A percentile compares a stretch with the other conserved stretches of the same genome.
phyloP scores from a whole-genome alignment of 2,797 vertebrate genomes.

The Tenualosa ilisha region DNA sequence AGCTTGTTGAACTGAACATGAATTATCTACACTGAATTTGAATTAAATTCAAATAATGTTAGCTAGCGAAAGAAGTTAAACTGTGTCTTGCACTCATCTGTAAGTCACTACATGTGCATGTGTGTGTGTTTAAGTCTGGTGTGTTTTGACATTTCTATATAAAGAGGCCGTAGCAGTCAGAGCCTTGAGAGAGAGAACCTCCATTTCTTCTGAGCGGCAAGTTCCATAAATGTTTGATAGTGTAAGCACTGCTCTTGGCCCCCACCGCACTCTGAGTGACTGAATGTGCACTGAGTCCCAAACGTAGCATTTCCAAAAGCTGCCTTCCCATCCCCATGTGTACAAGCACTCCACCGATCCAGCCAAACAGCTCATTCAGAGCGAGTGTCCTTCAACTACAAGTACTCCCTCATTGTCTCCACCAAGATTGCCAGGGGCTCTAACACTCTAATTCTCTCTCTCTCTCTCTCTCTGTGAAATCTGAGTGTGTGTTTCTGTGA shows the following conservation, averaged over 20 bases:
- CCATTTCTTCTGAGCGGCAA: background rate
- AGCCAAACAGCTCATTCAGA: background rate
- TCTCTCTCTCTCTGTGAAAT: too few relatives aligned
- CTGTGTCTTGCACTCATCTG: too few relatives aligned
- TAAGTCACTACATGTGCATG: constrained; percentile 18
- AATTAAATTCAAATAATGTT: too few relatives aligned
- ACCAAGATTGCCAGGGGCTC: too few relatives aligned
- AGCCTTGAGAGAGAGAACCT: background rate
- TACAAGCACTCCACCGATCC: background rate
- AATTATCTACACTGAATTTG: too few relatives aligned
- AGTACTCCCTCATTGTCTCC: background rate
- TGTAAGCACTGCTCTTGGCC: background rate
- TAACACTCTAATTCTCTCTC: too few relatives aligned
- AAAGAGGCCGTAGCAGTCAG: background rate
- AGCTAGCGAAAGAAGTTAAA: too few relatives aligned
- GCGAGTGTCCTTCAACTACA: background rate
- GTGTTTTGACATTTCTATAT: background rate
- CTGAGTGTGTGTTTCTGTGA: too few relatives aligned
- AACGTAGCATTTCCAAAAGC: background rate
- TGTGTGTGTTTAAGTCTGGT: background rate
- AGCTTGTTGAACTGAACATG: too few relatives aligned
- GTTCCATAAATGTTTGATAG: constrained; percentile 12
- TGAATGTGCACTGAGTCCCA: background rate
- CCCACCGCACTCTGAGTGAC: background rate
- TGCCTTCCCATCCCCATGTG: background rate